Evolutionary conservation across 2,888 invertebrate genomes (phyloP), one percentile per base, ranked within the genome.

Genomic region (Lydus trimaculatus): DNA sequence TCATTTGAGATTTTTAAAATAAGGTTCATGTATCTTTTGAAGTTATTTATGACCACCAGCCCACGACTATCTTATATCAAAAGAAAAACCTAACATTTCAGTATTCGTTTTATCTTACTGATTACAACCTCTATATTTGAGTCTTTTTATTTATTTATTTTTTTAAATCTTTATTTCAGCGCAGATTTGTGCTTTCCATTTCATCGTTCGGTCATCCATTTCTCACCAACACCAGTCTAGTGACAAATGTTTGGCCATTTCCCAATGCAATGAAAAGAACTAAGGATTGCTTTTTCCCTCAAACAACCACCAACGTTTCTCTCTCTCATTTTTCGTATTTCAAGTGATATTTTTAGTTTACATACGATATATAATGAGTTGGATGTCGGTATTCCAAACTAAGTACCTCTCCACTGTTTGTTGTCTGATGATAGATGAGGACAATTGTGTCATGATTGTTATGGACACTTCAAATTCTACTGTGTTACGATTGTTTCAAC

Each of bases 231-330:
- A 62, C 62, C 65, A 70, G 60, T 59, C 52, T 25, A 52, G 52
- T 77, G 74, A 77, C 75, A 75, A 77, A 76, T 76, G 77, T 68
- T 65, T 60, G 65, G 68, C 69, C 71, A 72, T 74, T 74, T 71
- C 71, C 72, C 74, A 74, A 69, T 62, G 69, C 71, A 52, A 64
- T 72, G 72, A 74, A 76, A 76, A 70, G 70, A 71, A 71, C 72
- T 65, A 15, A 52, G 52, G 52, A 13, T 52, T 52, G 52, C 13
- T 52, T 25, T 52, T 52, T 52, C 25, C 20, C 15, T 4, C 25
- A 25, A 23, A 23, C 52, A 20, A 52, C 25, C 52, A 64, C 63
- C 66, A 73, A 58, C 66, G 72, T 65, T 72, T 72, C 70, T 72
- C 72, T 70, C 66, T 66, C 33, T 61, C 56, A 52, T 61, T 61